phyloP scores from a whole-genome alignment of 53 echinoderm and acorn worm genomes.

The Astropecten irregularis region DNA sequence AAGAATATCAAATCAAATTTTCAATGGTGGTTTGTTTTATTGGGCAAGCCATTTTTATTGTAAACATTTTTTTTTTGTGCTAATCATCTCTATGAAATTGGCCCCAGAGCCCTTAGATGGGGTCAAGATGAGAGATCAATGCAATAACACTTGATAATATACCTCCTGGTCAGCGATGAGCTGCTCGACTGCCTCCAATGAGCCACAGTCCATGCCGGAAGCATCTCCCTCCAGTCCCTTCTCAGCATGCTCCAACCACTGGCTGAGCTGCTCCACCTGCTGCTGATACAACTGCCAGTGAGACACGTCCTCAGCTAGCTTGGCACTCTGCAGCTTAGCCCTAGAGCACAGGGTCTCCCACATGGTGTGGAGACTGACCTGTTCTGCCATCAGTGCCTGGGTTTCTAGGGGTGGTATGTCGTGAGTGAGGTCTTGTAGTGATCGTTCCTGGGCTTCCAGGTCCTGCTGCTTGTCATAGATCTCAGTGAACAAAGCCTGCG shows the following conservation, averaged over 20 bases:
- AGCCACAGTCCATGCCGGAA: slow-evolving; percentile 15
- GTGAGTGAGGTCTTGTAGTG: slow-evolving; percentile 33
- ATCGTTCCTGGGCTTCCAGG: slow-evolving; percentile 52
- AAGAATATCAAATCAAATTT: too few species aligned
- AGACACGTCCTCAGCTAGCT: slow-evolving; percentile 61
- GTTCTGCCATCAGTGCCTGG: slow-evolving; percentile 50
- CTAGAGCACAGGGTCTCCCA: slow-evolving; percentile 68
- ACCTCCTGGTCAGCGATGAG: slow-evolving; percentile 60
- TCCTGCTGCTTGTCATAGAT: slow-evolving; percentile 63
- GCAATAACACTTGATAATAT: too few species aligned
- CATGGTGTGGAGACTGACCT: slow-evolving; percentile 35
- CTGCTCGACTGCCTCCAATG: slow-evolving; percentile 56
- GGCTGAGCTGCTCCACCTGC: slow-evolving; percentile 62
- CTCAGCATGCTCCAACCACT: slow-evolving; percentile 63
- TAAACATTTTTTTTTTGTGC: too few species aligned
- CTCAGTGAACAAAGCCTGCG: slow-evolving; percentile 69
- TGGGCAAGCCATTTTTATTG: too few species aligned
- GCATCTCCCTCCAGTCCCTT: slow-evolving; percentile 45
- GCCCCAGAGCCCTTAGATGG: too few species aligned
- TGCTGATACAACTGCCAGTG: slow-evolving; percentile 72
- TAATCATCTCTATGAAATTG: too few species aligned
- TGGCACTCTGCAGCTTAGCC: slow-evolving; percentile 44
- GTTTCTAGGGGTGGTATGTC: slow-evolving; percentile 52
- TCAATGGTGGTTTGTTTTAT: too few species aligned
- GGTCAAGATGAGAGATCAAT: too few species aligned